Conservation (phyloP, 2,113 vertebrate species). For the Crocuta crocuta region DNA sequence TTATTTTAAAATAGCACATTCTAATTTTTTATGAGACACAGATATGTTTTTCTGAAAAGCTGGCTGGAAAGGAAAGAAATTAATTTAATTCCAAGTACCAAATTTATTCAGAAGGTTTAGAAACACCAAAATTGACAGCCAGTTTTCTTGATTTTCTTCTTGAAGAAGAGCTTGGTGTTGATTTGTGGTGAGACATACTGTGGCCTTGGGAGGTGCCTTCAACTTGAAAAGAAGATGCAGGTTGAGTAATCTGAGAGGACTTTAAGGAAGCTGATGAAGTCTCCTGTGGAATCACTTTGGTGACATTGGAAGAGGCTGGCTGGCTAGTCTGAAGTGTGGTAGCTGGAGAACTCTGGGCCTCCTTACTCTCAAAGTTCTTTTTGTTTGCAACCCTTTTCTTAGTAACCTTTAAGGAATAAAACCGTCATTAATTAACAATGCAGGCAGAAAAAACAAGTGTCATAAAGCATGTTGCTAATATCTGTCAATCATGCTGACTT, state of each 20-base stretch:
- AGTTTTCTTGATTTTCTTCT: constrained; percentile 95
- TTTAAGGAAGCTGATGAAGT: constrained; percentile 77
- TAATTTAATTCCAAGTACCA: constrained; percentile 80
- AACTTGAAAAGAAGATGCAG: constrained; percentile 79
- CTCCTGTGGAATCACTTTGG: constrained; percentile 80
- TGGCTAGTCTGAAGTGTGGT: constrained; percentile 83
- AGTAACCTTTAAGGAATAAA: constrained; percentile 93
- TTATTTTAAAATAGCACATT: constrained; percentile 82
- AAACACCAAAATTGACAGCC: constrained; percentile 96
- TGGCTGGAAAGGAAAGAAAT: constrained; percentile 72
- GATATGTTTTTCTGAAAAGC: constrained; percentile 73
- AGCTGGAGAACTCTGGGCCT: constrained; percentile 88
- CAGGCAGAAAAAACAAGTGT: not conserved
- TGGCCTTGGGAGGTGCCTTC: constrained; percentile 83
- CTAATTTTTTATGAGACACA: constrained; percentile 78
- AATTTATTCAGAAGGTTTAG: constrained; percentile 93
- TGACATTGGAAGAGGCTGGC: constrained; percentile 78
- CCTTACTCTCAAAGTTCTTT: constrained; percentile 91
- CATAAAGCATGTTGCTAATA: not conserved
- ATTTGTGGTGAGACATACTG: constrained; percentile 81
- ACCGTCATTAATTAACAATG: not conserved
- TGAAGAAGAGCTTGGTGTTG: constrained; percentile 90
- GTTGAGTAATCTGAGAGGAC: constrained; percentile 78
- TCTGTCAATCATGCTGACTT: not conserved
- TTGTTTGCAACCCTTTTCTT: constrained; percentile 96